Conservation (phyloP, 2,113 vertebrate species). For the Elanus axillaris region DNA sequence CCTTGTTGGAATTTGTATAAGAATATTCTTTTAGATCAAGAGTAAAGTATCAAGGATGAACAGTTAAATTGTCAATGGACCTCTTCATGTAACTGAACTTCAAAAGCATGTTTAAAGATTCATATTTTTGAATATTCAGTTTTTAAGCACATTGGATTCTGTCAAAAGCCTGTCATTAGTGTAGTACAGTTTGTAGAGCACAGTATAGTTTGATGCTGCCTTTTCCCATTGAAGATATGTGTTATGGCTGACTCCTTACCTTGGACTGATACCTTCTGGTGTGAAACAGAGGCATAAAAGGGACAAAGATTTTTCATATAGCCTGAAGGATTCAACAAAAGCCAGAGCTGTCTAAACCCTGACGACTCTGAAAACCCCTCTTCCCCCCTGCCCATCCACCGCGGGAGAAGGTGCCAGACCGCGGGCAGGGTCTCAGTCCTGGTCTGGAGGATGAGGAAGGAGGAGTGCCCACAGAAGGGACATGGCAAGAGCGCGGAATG, state of each 20-base stretch:
- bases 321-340: not conserved
- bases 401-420: rapidly evolving
- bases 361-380: not conserved
- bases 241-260: not conserved
- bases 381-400: not conserved
- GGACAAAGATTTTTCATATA: not conserved
- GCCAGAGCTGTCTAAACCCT: not conserved
- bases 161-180: not conserved
- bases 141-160: not conserved
- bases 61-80: not conserved
- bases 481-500: rapidly evolving
- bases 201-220: not conserved
- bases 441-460: not conserved
- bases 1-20: not conserved
- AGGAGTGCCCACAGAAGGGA: not conserved
- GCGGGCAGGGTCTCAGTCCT: not conserved
- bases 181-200: not conserved
- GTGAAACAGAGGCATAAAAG: not conserved
- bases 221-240: not conserved
- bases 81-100: not conserved
- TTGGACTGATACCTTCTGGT: not conserved
- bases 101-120: not conserved
- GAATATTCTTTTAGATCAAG: not conserved
- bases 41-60: not conserved
- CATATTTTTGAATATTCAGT: not conserved